Base-by-base conservation (phyloP, 2,113 vertebrate species). In the Limanda limanda region DNA sequence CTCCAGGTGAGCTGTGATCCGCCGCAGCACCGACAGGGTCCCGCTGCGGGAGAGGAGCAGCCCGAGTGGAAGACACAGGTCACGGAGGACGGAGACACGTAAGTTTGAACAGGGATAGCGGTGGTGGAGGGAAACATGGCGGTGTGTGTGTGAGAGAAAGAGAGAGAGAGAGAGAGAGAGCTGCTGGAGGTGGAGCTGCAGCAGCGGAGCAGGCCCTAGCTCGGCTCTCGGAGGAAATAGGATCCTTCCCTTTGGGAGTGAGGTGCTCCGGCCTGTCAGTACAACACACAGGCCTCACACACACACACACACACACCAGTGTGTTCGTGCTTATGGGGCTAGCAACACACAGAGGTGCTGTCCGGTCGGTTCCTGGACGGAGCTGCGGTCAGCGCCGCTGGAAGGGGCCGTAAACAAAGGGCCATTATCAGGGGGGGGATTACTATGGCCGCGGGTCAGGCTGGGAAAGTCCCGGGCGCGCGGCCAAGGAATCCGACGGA, bases 11-110 rank as follows among this genome's bases (percentile, higher is more conserved):
- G 94, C 72, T 82, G 88, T 5, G 85, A 89, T 14, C 73, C 64
- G 85, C 67, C 70, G 65, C 88, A 51, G 60, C 76, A 60, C 31
- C 21, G 37, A 18, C 85, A 74, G 17, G 1, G 60, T 24, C 21
- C 76, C 3, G 24, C 54, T 2, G 82, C 0, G 2, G 12, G 14
- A 51, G 61, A 35, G 67, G 92, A 86, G 37, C 70, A 84, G 40
- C 68, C 21, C 35, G 91, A 93, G 3, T 98, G 97, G 97, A 96
- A 91, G 3, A 94, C 91, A 77, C 95, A 96, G 79, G 85, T 94
- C 72, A 97, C 96, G 0, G 97, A 97, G 71, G 98, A 99, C 77
- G 96, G 97, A 88, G 97, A 98, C 94, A 97, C 97, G 97, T 99
- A 97, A 96, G 97, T 90, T 56, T 56, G 20, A 54, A 21, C 23